These are phyloP conservation scores for Microcebus tavaratra DNA, from an alignment of 2,113 vertebrate species.

Conservation along the genomic window DNA sequence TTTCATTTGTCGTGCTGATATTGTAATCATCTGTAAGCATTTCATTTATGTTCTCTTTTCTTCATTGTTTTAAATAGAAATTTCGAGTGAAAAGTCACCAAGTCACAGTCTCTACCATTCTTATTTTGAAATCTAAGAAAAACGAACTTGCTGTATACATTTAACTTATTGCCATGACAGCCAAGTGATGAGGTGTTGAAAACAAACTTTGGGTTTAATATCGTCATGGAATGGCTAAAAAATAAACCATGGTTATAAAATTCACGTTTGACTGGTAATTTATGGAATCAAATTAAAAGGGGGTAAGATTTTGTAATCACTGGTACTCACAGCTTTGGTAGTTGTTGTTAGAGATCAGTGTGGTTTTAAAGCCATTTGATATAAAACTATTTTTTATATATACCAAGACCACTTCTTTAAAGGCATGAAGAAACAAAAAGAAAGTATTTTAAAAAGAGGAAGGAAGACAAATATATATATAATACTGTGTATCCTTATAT, in stretches of 20 bases:
- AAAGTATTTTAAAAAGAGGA: background rate
- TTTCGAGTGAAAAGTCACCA: background rate
- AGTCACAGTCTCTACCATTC: background rate
- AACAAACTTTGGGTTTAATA: background rate
- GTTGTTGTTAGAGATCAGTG: background rate
- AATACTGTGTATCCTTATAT: background rate
- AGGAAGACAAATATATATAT: background rate
- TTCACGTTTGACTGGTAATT: background rate
- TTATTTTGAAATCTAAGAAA: slow-evolving; percentile 43
- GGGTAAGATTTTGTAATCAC: background rate
- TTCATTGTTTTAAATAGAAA: slow-evolving; percentile 36
- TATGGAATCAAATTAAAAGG: background rate
- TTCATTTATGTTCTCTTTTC: background rate
- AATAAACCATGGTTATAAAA: slow-evolving; percentile 13
- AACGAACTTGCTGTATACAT: background rate
- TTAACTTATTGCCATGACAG: background rate
- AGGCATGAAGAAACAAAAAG: background rate
- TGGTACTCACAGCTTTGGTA: background rate
- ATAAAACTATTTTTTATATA: background rate
- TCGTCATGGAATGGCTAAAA: background rate
- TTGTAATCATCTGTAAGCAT: background rate
- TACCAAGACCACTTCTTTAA: background rate
- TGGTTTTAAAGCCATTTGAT: background rate
- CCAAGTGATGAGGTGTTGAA: background rate
- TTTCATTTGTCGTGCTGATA: background rate